These are phyloP conservation scores for Leucozona laternaria DNA, from an alignment of 2,888 invertebrate species.

Conservation along the genomic window DNA sequence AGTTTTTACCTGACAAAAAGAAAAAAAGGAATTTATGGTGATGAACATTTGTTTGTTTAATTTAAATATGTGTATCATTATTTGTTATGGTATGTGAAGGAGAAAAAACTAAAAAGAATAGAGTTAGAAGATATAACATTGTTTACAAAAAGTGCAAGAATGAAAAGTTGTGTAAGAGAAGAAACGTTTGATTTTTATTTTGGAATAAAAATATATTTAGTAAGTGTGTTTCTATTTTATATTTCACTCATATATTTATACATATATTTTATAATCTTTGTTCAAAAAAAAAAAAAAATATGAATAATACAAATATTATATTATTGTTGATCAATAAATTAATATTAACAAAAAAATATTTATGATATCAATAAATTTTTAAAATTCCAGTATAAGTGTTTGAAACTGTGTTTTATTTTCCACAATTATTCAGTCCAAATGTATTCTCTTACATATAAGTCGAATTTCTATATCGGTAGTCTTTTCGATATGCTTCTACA, in stretches of 20 bases:
- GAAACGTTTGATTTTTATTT: slow-evolving; percentile 52
- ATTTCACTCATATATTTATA: slow-evolving; percentile 64
- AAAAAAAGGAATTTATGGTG: not conserved
- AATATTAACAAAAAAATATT: slow-evolving; percentile 70
- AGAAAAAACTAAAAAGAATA: slow-evolving; percentile 29
- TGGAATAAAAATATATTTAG: slow-evolving; percentile 16
- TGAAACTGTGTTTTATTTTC: slow-evolving; percentile 66
- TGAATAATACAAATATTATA: slow-evolving; percentile 41
- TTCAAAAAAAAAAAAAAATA: slow-evolving; percentile 52
- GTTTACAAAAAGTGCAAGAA: slow-evolving; percentile 15
- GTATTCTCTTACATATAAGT: too few species aligned
- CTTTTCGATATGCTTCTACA: too few species aligned
- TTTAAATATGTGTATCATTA: not conserved
- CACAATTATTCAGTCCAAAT: not conserved
- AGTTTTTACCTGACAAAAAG: not conserved
- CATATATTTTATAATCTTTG: slow-evolving; percentile 72
- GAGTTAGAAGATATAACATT: not conserved
- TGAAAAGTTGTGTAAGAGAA: slow-evolving; percentile 23
- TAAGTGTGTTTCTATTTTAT: slow-evolving; percentile 47
- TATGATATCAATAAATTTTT: slow-evolving; percentile 81
- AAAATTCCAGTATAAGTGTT: slow-evolving; percentile 82
- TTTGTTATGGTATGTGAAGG: slow-evolving; percentile 33
- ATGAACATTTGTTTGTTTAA: not conserved
- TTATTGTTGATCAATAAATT: slow-evolving; percentile 70
- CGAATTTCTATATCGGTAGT: too few species aligned